A percentile compares a stretch with the other conserved stretches of the same genome.
Evolutionary conservation across 2,888 invertebrate genomes (phyloP).

Genomic region (Hirtodrosophila cameraria): DNA sequence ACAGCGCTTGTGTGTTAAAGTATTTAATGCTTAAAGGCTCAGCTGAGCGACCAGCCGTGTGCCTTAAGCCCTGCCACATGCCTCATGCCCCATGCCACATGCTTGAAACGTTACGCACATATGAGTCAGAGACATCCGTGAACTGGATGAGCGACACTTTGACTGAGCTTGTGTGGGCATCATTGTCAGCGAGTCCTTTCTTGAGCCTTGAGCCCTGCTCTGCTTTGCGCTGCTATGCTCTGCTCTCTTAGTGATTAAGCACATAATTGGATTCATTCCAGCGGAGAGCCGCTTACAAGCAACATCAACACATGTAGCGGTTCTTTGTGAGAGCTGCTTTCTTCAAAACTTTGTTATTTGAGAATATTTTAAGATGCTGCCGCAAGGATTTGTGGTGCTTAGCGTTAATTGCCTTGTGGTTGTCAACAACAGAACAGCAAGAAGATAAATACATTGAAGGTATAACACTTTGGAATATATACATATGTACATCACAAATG

Average conservation of each 20-base stretch:
- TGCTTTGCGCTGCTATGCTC: conserved; percentile 1
- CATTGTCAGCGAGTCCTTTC: conserved; percentile 59
- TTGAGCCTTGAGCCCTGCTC: neutral
- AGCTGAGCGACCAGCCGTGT: conserved; percentile 68
- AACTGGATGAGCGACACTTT: conserved; percentile 39
- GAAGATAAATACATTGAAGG: conserved; percentile 12
- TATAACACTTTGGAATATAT: no score
- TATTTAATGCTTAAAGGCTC: conserved; percentile 79
- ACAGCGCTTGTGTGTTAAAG: conserved; percentile 78
- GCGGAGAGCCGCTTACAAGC: conserved; percentile 55
- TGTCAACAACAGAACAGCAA: conserved; percentile 50
- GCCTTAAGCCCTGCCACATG: conserved; percentile 75
- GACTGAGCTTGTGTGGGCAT: conserved; percentile 30
- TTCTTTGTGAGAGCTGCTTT: conserved; percentile 22
- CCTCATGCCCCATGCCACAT: conserved; percentile 36
- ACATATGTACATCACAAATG: neutral
- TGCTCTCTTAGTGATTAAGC: conserved; percentile 77
- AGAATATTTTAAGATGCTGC: conserved; percentile 64
- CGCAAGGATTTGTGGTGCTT: conserved; percentile 73
- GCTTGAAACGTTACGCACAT: conserved; percentile 44
- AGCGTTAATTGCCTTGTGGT: conserved; percentile 77
- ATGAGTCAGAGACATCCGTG: conserved; percentile 42
- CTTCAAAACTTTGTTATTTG: conserved; percentile 57
- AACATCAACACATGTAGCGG: conserved; percentile 56
- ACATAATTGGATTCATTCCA: conserved; percentile 81